These are phyloP conservation scores for Hemistola chrysoprasaria DNA, from an alignment of 2,888 invertebrate species.

Conservation along the genomic window DNA sequence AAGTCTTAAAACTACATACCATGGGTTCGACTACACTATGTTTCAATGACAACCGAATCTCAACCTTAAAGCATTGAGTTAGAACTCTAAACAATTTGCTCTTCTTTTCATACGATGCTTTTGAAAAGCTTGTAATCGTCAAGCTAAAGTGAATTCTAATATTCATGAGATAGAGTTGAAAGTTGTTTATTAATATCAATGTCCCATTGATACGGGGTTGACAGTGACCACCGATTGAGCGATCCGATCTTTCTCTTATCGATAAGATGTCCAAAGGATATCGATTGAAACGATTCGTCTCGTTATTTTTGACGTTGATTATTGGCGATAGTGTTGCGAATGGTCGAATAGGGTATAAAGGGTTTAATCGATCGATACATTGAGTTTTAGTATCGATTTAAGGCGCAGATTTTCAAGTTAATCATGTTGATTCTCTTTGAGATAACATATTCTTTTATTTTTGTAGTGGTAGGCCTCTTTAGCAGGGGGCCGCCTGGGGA, in stretches of 20 bases:
- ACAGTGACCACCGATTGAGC: slow-evolving; percentile 66
- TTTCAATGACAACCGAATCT: background rate
- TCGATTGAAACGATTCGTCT: slow-evolving; percentile 51
- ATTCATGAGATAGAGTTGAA: slow-evolving; percentile 29
- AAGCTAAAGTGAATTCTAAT: slow-evolving; percentile 20
- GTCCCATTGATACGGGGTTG: slow-evolving; percentile 52
- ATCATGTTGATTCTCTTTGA: no score
- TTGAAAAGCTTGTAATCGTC: background rate
- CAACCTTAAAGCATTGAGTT: no score
- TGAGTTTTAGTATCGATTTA: background rate
- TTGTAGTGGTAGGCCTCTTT: no score
- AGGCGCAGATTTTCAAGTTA: slow-evolving; percentile 32
- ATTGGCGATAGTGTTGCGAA: slow-evolving; percentile 28
- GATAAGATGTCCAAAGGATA: slow-evolving; percentile 56
- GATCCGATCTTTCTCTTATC: slow-evolving; percentile 52
- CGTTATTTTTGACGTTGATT: slow-evolving; percentile 58
- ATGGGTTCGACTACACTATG: slow-evolving; percentile 5
- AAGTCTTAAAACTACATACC: slow-evolving; percentile 38
- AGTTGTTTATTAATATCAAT: slow-evolving; percentile 39
- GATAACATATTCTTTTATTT: no score
- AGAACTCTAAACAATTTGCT: no score
- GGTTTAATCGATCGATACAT: slow-evolving; percentile 19
- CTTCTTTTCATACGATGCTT: background rate
- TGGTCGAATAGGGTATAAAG: slow-evolving; percentile 23
- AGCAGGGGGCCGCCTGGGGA: no score